phyloP scores from a whole-genome alignment of 2,113 vertebrate genomes.

The Neopipo cinnamomea region DNA sequence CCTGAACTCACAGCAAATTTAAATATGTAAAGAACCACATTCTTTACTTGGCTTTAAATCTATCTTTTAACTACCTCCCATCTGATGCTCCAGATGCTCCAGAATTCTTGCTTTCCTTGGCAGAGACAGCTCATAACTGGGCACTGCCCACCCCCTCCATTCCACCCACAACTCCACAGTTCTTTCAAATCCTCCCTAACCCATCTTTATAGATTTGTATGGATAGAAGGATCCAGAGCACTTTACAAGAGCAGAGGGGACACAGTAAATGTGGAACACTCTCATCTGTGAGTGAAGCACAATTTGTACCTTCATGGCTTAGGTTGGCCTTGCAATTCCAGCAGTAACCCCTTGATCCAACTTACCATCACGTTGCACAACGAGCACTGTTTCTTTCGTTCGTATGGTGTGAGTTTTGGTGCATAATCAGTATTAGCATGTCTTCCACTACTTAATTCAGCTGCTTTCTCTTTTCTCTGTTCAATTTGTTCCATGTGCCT shows the following conservation, averaged over 20 bases:
- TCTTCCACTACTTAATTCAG: slow-evolving; percentile 95
- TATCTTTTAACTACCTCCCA: background rate
- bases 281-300: background rate
- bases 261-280: background rate
- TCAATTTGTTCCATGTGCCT: slow-evolving; percentile 99
- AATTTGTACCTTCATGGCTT: background rate
- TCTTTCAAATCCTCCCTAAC: background rate
- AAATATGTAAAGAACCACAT: background rate
- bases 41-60: background rate
- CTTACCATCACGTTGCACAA: slow-evolving; percentile 88
- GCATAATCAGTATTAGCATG: slow-evolving; percentile 95
- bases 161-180: background rate
- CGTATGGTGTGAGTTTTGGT: slow-evolving; percentile 96
- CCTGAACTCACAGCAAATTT: background rate
- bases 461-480: slow-evolving; percentile 97
- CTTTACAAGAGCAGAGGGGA: background rate
- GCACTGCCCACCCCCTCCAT: background rate
- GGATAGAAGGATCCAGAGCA: background rate
- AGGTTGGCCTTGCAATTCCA: background rate
- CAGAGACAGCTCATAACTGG: background rate
- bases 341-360: background rate
- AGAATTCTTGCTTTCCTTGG: background rate
- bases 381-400: slow-evolving; percentile 95
- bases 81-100: background rate
- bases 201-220: background rate